Evolutionary conservation across 2,888 invertebrate genomes (phyloP).

Genomic region (Emmelina monodactyla): DNA sequence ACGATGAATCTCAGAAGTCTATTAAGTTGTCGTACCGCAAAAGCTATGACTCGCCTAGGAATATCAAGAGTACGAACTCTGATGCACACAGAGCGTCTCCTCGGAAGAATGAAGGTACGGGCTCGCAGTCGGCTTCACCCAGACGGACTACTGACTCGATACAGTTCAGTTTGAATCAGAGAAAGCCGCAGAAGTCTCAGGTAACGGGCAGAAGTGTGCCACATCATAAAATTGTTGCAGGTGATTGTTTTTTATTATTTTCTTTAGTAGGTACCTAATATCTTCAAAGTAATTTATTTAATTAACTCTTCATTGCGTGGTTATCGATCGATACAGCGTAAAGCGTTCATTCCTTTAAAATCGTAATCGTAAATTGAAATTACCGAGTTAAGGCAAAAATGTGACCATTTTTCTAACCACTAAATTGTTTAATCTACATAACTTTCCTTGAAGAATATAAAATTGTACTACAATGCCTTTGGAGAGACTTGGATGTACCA

Average conservation of each 20-base stretch:
- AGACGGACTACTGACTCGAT: conserved; percentile 31
- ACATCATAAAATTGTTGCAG: conserved; percentile 50
- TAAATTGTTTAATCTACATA: too few species aligned
- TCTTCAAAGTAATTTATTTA: too few species aligned
- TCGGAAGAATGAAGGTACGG: conserved; percentile 21
- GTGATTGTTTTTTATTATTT: conserved; percentile 20
- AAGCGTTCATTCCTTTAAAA: too few species aligned
- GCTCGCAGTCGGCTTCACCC: conserved; percentile 33
- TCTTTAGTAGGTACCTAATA: too few species aligned
- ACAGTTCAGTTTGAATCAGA: conserved; percentile 32
- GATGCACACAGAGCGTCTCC: conserved; percentile 23
- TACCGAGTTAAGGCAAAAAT: too few species aligned
- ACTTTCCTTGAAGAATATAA: too few species aligned
- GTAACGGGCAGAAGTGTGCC: conserved; percentile 29
- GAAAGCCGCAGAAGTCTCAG: conserved; percentile 30
- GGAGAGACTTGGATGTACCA: too few species aligned
- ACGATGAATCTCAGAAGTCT: background rate
- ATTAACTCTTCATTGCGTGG: too few species aligned
- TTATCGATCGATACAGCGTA: too few species aligned
- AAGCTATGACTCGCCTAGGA: conserved; percentile 13
- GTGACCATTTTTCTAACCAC: too few species aligned
- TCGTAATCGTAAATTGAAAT: too few species aligned
- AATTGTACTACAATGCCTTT: too few species aligned
- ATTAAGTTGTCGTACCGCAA: background rate
- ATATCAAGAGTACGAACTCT: conserved; percentile 23